Percentiles rank a stretch among this genome's conserved stretches.
These are phyloP conservation scores for Vimba vimba DNA, from an alignment of 2,113 vertebrate genomes.

Conservation along the genomic window DNA sequence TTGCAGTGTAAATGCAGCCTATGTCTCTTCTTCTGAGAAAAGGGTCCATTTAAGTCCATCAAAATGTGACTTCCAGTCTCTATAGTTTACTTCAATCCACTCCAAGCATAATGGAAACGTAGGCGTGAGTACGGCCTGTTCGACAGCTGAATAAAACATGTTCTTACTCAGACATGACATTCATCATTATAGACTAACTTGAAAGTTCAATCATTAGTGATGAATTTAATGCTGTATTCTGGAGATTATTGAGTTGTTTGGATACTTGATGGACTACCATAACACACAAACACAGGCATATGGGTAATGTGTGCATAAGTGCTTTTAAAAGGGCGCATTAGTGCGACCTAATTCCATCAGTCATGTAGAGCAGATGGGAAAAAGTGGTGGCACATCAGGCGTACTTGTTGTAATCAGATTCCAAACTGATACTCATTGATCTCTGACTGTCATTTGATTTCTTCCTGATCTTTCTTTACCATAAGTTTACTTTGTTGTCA, in stretches of 20 bases:
- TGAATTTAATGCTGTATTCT: conserved; percentile 9
- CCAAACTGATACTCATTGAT: conserved; percentile 17
- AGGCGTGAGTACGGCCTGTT: neutral
- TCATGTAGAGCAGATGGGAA: conserved; percentile 15
- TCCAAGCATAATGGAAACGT: neutral
- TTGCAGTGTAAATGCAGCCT: no score
- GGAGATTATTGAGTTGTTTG: neutral
- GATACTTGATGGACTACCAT: neutral
- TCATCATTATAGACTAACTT: neutral
- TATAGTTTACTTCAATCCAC: neutral
- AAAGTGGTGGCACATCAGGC: conserved; percentile 10
- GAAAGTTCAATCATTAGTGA: conserved; percentile 12
- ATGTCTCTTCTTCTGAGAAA: no score
- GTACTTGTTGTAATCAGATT: conserved; percentile 31
- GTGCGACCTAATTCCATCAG: conserved; percentile 36
- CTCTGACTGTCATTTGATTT: conserved; percentile 21
- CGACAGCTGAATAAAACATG: conserved; percentile 17
- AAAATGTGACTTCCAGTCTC: no score
- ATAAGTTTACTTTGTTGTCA: conserved; percentile 18
- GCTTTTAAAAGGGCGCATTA: conserved; percentile 20
- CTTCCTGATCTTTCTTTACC: neutral
- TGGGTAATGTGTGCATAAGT: conserved; percentile 36
- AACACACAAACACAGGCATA: conserved; percentile 13
- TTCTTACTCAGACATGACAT: neutral
- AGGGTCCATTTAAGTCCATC: no score